phyloP scores from a whole-genome alignment of 1,140 invertebrate species.

The Atta texana region DNA sequence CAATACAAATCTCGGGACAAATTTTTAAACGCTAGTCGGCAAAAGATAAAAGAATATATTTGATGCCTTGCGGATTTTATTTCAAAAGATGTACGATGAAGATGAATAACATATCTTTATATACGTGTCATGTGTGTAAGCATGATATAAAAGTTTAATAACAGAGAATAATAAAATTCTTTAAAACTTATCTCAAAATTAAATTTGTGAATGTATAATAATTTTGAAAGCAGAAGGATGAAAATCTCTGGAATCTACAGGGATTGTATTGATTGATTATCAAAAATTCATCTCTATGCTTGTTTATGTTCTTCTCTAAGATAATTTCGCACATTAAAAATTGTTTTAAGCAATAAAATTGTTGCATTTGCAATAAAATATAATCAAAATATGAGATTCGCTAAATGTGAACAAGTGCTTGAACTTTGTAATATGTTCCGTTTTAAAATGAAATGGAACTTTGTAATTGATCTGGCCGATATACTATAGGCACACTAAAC shows the following conservation, averaged over 20 bases:
- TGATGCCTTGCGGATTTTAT: background rate
- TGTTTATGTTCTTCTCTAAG: background rate
- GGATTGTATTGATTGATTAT: background rate
- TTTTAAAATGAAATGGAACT: slow-evolving; percentile 27
- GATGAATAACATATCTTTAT: background rate
- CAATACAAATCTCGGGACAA: background rate
- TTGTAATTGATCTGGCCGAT: slow-evolving; percentile 31
- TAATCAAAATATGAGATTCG: background rate
- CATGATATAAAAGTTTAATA: background rate
- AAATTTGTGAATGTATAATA: background rate
- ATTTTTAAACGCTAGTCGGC: background rate
- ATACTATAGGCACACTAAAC: background rate
- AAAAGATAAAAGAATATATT: background rate
- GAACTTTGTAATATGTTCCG: slow-evolving; percentile 19
- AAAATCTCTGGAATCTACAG: background rate
- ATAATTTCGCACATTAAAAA: slow-evolving; percentile 14
- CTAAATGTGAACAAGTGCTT: slow-evolving; percentile 9
- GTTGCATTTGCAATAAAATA: background rate
- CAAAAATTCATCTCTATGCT: background rate
- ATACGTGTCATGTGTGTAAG: background rate
- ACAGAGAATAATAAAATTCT: background rate
- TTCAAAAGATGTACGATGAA: background rate
- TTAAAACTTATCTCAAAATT: background rate
- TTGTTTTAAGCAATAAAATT: background rate
- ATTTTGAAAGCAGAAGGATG: background rate